phyloP scores from a whole-genome alignment of 1,140 invertebrate species.

The Camponotus floridanus region DNA sequence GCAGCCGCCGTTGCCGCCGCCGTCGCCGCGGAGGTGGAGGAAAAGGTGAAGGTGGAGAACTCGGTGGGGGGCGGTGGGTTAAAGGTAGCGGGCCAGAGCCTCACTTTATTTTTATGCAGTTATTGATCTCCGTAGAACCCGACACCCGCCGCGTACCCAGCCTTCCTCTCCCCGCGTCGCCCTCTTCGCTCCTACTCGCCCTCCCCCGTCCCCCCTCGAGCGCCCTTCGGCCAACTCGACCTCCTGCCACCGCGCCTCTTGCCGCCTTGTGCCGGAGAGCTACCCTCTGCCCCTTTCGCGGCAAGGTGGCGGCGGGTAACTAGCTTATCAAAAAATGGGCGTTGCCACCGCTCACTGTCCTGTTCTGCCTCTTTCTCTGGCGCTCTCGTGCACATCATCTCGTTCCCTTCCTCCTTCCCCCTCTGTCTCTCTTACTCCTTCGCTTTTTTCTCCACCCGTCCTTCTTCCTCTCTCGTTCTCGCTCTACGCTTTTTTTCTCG shows the following conservation, averaged over 20 bases:
- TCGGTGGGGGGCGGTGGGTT: conserved; percentile 81
- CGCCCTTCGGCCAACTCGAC: conserved; percentile 65
- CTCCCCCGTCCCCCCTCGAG: not conserved
- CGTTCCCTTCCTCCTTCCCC: conserved; percentile 60
- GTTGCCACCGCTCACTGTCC: conserved; percentile 84
- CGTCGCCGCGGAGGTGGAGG: conserved; percentile 62
- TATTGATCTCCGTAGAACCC: conserved; percentile 86
- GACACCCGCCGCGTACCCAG: conserved; percentile 77
- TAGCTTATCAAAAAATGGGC: conserved; percentile 87
- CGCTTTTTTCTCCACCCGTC: not conserved
- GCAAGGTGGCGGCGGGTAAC: conserved; percentile 84
- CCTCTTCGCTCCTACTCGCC: conserved; percentile 63
- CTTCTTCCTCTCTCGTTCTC: not conserved
- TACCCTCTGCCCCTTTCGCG: conserved; percentile 77
- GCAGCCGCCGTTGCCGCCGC: conserved; percentile 55
- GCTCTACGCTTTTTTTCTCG: conserved; percentile 28
- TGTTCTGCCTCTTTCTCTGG: conserved; percentile 75
- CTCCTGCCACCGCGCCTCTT: conserved; percentile 75
- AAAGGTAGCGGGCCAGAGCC: conserved; percentile 86
- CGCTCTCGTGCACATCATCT: conserved; percentile 65
- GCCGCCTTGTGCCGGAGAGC: conserved; percentile 70
- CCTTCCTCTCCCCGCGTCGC: conserved; percentile 67
- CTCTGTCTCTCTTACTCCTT: not conserved
- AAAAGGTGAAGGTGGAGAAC: conserved; percentile 77
- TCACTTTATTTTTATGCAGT: conserved; percentile 87